Evolutionary conservation across 2,113 vertebrate species (phyloP), one percentile per base, ranked within the genome.

Genomic region (Rhizomys pruinosus): DNA sequence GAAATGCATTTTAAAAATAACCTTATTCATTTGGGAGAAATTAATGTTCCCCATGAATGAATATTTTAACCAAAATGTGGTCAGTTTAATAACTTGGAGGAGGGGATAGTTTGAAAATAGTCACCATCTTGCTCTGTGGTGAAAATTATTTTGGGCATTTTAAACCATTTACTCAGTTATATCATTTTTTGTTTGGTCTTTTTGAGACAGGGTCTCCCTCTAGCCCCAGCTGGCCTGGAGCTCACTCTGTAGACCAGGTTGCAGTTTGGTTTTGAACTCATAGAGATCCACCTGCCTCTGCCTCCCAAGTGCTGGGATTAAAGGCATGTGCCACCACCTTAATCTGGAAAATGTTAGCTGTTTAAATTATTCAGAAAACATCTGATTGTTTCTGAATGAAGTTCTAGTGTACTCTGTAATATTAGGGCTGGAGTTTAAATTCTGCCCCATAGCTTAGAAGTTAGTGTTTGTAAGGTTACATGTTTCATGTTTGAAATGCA

Each of bases 21-120:
- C 71, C 9, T 20, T 85, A 39, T 92, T 37, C 6, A 69, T 91
- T 95, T 93, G 85, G 87, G 63, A 47, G 87, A 94, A 93, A 64
- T 95, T 84, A 91, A 78, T 96, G 87, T 55, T 97, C 52, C 82
- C 39, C 78, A 23, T 84, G 77, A 89, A 87, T 20, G 39, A 91
- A 84, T 96, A 90, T 93, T 97, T 97, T 94, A 93, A 22, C 55
- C 78, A 89, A 87, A 96, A 86, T 92, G 6, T 23, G 29, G 7
- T 92, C 81, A n/a, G 47, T 88, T 96, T 96, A 95, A 85, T 94
- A 94, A 91, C 59, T 89, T 69, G 87, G 57, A 17, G 29, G 29
- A 93, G 27, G 82, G 94, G 3, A 94, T n/a, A 86, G 77, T 22
- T 86, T 87, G 32, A 94, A 96, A 78, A 92, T 34, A 44, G 15